These are phyloP conservation scores for Zaprionus obscuricornis DNA, from an alignment of 2,888 invertebrate species.

Conservation along the genomic window DNA sequence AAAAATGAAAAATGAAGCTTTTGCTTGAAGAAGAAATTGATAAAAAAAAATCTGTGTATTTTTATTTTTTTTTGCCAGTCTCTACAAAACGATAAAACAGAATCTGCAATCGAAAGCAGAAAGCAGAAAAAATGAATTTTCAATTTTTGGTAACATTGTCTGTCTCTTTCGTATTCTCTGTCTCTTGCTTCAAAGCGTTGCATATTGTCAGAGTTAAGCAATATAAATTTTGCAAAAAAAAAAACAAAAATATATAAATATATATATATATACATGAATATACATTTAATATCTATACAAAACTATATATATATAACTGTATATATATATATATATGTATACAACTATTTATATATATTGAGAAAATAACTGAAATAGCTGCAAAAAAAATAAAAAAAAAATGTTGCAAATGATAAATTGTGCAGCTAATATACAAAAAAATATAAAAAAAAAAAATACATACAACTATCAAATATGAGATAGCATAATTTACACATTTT, in stretches of 20 bases:
- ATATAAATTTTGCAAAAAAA: no score
- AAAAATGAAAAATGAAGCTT: no score
- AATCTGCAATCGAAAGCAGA: slow-evolving; percentile 18
- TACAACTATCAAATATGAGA: slow-evolving; percentile 67
- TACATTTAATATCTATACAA: slow-evolving; percentile 19
- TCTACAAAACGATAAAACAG: no score
- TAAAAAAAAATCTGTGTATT: no score
- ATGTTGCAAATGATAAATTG: not conserved
- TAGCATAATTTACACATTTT: slow-evolving; percentile 77
- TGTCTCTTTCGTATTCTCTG: slow-evolving; percentile 52
- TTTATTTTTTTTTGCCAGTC: no score
- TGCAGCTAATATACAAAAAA: slow-evolving; percentile 38
- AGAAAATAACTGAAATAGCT: slow-evolving; percentile 25
- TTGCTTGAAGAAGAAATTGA: no score
- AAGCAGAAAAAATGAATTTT: no score
- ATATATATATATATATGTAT: slow-evolving; percentile 57
- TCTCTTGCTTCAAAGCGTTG: slow-evolving; percentile 70
- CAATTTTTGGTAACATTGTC: slow-evolving; percentile 28
- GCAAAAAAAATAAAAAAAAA: slow-evolving; percentile 2
- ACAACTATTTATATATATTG: slow-evolving; percentile 67
- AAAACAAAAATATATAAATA: slow-evolving; percentile 59
- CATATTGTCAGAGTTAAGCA: slow-evolving; percentile 75
- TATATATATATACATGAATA: slow-evolving; percentile 38
- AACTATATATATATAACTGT: slow-evolving; percentile 20
- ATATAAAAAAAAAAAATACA: slow-evolving; percentile 34